phyloP scores from a whole-genome alignment of 2,888 invertebrate species.

The Caenorhabditis imperialis region DNA sequence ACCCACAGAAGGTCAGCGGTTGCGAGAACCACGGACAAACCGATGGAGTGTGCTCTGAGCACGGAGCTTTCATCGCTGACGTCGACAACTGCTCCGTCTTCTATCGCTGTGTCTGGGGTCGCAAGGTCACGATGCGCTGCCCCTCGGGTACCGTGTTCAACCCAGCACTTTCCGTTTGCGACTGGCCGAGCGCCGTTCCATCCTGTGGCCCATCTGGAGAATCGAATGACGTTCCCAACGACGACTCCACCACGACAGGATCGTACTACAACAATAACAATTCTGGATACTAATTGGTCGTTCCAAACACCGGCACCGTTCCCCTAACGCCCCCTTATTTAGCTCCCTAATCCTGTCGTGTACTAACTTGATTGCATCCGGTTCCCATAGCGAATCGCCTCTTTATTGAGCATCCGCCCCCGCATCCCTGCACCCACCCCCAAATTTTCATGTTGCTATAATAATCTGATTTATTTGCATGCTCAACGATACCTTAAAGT shows the following conservation, averaged over 20 bases:
- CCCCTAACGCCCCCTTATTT: slow-evolving; percentile 12
- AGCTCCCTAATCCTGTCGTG: slow-evolving; percentile 21
- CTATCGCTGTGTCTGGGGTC: slow-evolving; percentile 74
- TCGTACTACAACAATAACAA: slow-evolving; percentile 22
- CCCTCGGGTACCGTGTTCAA: slow-evolving; percentile 72
- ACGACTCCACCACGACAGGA: background rate
- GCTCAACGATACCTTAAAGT: slow-evolving; percentile 49
- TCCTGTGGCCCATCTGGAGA: slow-evolving; percentile 26
- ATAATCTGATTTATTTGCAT: slow-evolving; percentile 59
- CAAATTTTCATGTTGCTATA: slow-evolving; percentile 55
- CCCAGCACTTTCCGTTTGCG: slow-evolving; percentile 71
- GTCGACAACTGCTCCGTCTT: slow-evolving; percentile 63
- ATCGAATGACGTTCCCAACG: background rate
- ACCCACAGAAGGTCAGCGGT: slow-evolving; percentile 65
- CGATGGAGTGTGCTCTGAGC: slow-evolving; percentile 44
- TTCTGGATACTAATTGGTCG: slow-evolving; percentile 43
- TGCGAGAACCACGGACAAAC: slow-evolving; percentile 48
- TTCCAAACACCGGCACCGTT: slow-evolving; percentile 40
- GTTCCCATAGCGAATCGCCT: slow-evolving; percentile 5
- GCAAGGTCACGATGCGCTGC: slow-evolving; percentile 64
- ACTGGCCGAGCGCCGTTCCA: slow-evolving; percentile 67
- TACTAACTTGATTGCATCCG: slow-evolving; percentile 36
- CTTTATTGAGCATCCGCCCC: slow-evolving; percentile 19
- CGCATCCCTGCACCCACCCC: background rate
- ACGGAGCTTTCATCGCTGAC: slow-evolving; percentile 68